phyloP scores from a whole-genome alignment of 1,140 invertebrate species.

The Zaprionus ghesquierei region DNA sequence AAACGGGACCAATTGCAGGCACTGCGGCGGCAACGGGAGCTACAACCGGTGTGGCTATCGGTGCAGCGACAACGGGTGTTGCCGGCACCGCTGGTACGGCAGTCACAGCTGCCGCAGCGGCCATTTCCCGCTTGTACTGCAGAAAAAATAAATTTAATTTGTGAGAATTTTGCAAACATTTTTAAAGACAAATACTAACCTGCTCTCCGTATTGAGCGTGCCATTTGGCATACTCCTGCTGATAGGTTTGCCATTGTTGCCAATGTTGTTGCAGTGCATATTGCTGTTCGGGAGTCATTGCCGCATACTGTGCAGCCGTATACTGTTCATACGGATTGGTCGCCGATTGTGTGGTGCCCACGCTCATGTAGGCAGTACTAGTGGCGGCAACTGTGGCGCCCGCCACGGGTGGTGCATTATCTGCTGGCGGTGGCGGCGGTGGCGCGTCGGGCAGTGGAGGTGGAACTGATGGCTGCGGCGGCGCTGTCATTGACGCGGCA shows the following conservation, averaged over 20 bases:
- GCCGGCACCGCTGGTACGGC: conserved; percentile 1
- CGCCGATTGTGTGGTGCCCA: conserved; percentile 10
- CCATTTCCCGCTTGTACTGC: conserved; percentile 82
- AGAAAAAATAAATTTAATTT: conserved; percentile 13
- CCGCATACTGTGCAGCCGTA: conserved; percentile 87
- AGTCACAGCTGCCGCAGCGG: conserved; percentile 48
- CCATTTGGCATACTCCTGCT: conserved; percentile 93
- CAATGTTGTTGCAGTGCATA: conserved; percentile 88
- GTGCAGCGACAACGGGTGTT: not conserved
- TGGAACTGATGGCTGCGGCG: conserved; percentile 62
- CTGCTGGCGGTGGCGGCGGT: conserved; percentile 58
- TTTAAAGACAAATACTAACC: conserved; percentile 82
- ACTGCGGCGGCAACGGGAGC: conserved; percentile 25
- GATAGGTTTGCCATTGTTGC: conserved; percentile 93
- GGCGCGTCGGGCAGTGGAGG: conserved; percentile 68
- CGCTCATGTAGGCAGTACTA: not conserved
- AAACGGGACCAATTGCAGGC: conserved; percentile 22
- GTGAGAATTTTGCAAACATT: not conserved
- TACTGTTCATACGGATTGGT: conserved; percentile 84
- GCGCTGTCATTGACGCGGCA: conserved; percentile 39
- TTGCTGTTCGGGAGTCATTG: conserved; percentile 82
- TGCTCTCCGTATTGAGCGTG: conserved; percentile 91
- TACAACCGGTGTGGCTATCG: conserved; percentile 4
- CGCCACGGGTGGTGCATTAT: conserved; percentile 6
- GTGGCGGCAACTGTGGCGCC: not conserved